Conservation (phyloP, 2,113 vertebrate species). For the mouse (Mus musculus) region DNA sequence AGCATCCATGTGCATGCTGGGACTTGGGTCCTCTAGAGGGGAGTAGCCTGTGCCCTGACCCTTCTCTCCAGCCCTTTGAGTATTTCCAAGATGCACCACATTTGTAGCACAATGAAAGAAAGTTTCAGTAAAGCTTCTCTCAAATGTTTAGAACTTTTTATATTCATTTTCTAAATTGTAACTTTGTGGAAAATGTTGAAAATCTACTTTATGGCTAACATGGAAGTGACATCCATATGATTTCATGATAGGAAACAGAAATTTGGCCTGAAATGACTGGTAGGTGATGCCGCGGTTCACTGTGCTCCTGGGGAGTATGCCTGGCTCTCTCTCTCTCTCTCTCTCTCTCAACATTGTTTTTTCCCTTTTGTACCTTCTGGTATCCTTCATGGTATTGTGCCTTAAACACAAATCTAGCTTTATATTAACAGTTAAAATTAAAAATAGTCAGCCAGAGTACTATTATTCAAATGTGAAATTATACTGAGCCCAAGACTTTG, state of each 20-base stretch:
- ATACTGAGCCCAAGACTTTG: neutral
- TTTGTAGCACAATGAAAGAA: constrained; percentile 3
- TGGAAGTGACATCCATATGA: neutral
- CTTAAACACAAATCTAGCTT: constrained; percentile 45
- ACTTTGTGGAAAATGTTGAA: constrained; percentile 51
- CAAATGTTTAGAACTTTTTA: constrained; percentile 18
- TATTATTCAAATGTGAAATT: constrained; percentile 36
- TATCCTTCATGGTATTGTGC: neutral
- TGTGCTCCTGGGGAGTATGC: neutral
- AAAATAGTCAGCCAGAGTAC: constrained; percentile 46
- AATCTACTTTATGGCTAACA: neutral
- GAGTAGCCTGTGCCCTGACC: neutral
- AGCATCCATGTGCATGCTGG: neutral
- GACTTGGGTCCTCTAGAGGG: neutral
- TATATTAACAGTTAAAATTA: constrained; percentile 49
- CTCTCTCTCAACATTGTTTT: neutral
- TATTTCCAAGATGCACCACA: neutral
- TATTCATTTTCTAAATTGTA: constrained; percentile 51
- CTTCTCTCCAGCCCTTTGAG: neutral
- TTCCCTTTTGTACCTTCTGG: neutral
- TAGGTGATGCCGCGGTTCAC: neutral
- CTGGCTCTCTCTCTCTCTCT: neutral
- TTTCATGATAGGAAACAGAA: constrained; percentile 49
- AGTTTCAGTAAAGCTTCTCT: constrained; percentile 11
- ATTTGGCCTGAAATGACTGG: neutral